A percentile compares a stretch with the other conserved stretches of the same genome.
These are phyloP conservation scores for Lamellibrachia luymesi DNA, from an alignment of 1,140 invertebrate genomes.

Conservation along the genomic window DNA sequence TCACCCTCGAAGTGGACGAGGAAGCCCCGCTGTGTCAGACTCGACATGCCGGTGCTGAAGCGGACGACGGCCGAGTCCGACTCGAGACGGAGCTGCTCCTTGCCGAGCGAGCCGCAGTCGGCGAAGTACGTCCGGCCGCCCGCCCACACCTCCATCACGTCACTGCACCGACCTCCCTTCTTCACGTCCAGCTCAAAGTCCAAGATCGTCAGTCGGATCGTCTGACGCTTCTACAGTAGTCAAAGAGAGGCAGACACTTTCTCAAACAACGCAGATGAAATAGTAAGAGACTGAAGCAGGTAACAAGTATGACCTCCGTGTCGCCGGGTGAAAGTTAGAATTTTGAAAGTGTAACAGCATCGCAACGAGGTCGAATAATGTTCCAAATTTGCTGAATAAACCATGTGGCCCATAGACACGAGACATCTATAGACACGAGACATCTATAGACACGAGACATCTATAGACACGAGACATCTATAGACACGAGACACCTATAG, in stretches of 20 bases:
- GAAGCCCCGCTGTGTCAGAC: conserved; percentile 28
- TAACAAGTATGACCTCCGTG: too few relatives aligned
- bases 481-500: too few relatives aligned
- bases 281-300: too few relatives aligned
- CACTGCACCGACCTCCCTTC: conserved; percentile 13
- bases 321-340: too few relatives aligned
- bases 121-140: conserved; percentile 11
- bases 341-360: too few relatives aligned
- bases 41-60: conserved; percentile 19
- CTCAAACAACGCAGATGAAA: too few relatives aligned
- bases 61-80: conserved; percentile 4
- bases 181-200: conserved; percentile 31
- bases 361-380: too few relatives aligned
- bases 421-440: too few relatives aligned
- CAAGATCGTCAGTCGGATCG: conserved; percentile 22
- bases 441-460: too few relatives aligned
- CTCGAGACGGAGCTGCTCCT: conserved; percentile 6
- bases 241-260: not conserved
- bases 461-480: too few relatives aligned
- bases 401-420: too few relatives aligned
- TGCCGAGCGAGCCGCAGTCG: conserved; percentile 20
- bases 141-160: conserved; percentile 17
- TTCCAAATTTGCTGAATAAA: too few relatives aligned
- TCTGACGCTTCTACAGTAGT: conserved; percentile 3
- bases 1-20: conserved; percentile 30